Base-by-base conservation (phyloP, 2,113 vertebrate genomes). In the Gasterosteus nipponicus region DNA sequence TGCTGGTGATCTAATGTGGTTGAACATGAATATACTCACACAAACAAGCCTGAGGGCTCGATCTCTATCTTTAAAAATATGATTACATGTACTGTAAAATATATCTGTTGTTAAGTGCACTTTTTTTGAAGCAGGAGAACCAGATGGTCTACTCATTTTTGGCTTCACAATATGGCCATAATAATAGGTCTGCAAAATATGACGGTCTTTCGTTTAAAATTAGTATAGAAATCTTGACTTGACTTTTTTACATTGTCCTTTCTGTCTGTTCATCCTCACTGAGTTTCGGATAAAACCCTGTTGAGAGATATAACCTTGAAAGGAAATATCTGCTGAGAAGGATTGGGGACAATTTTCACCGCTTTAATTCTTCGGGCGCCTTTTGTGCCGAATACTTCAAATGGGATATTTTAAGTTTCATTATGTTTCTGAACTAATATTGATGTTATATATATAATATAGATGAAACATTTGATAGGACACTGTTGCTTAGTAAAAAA, bases 1-100 rank as follows among this genome's bases (percentile, higher is more conserved):
- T 22, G 47, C 58, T 38, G 66, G 11, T 38, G 58, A 69, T 69
- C 7, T 69, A 14, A 69, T 53, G 47, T 62, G 49, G 47, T 14
- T 19, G 49, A 57, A 46, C 66, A 44, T 31, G 9, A 11, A 69
- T 0, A 10, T 8, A 42, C 7, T 47, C 26, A 44, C 31, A 39
- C 26, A 29, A 31, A 39, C 22, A 58, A 38, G 57, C n/a, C 31
- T 39, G 44, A 47, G 12, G 10, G 39, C 39, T 19, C 12, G 39
- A 31, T 33, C 10, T 7, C 39, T n/a, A 12, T 26, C 53, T 51
- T 35, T 33, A 1, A 1, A 18, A 59, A 26, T 26, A 38, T 60
- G 33, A n/a, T n/a, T n/a, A n/a, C n/a, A n/a, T n/a, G n/a, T 47
- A 12, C 29, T n/a, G 10, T 22, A 39, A 41, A 42, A 62, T n/a